Base-by-base conservation (phyloP, 1,140 invertebrate species). In the Zaprionus lachaisei region DNA sequence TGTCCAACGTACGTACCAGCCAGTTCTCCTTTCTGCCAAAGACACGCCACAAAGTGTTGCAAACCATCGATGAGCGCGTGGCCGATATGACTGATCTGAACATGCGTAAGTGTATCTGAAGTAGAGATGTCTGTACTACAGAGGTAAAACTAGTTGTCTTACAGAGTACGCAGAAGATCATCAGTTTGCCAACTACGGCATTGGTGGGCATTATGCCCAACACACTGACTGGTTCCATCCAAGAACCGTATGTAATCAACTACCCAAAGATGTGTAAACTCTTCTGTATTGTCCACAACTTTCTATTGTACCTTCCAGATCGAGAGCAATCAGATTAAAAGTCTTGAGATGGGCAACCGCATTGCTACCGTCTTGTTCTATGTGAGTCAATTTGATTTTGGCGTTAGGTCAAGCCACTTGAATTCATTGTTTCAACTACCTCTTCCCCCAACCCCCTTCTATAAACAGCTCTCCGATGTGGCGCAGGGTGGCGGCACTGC, bases 401-500 rank as follows among this genome's bases (percentile, higher is more conserved):
- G 11, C 20, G 4, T 22, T 11, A 49, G 20, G 24, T 28, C 37
- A 56, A 61, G 2, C 34, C 28, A 56, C 28, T 31, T 22, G 17
- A 24, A 63, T 58, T n/a, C 57, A 49, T 34, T 47, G 12, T 55
- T 65, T 62, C 0, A 22, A 1, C 7, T 1, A 22, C 11, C 31
- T 17, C 15, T 37, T 1, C 34, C 31, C 31, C 9, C 9, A 34
- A 34, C 3, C 9, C 9, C 31, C 31, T 11, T 51, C 14, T 44
- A n/a, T 17, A 2, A 38, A 31, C 83, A 99, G 97, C 97, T 99
- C 96, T 97, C 96, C 73, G 97, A 99, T 92, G 98, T 99, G 58
- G 95, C 96, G 51, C 98, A 98, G 93, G 98, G 98, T 5, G 98
- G 98, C 34, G 97, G 97, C 11, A 99, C 98, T 0, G 98, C 99